Conservation (phyloP, 2,797 vertebrate species). For the Premnoplex brunnescens region DNA sequence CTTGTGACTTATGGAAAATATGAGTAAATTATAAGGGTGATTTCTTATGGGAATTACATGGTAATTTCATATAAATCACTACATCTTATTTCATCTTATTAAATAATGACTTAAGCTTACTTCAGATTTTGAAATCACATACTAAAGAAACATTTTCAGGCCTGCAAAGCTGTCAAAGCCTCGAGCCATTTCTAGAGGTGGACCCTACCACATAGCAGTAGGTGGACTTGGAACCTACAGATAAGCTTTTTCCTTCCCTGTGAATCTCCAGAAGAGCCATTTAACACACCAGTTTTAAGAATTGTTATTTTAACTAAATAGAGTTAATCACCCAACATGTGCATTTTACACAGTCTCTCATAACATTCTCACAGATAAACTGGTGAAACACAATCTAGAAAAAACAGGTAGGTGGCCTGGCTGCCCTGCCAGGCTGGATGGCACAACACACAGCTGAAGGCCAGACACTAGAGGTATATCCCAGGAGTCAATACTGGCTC, state of each 20-base stretch:
- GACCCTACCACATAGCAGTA: background rate
- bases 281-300: background rate
- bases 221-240: background rate
- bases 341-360: background rate
- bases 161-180: background rate
- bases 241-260: background rate
- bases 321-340: background rate
- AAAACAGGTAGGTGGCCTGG: background rate
- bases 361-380: background rate
- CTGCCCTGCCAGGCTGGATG: background rate
- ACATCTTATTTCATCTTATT: background rate
- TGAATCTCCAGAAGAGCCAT: background rate
- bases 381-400: background rate
- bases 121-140: background rate
- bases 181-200: background rate
- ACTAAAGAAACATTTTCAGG: background rate
- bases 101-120: slow-evolving; percentile 38
- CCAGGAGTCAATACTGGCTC: background rate
- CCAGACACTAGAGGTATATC: background rate
- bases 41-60: slow-evolving; percentile 10
- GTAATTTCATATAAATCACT: slow-evolving; percentile 18
- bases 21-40: background rate
- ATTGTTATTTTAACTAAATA: background rate
- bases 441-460: background rate
- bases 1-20: background rate